phyloP scores from a whole-genome alignment of 2,888 invertebrate species.

The Melinopterus prodromus region DNA sequence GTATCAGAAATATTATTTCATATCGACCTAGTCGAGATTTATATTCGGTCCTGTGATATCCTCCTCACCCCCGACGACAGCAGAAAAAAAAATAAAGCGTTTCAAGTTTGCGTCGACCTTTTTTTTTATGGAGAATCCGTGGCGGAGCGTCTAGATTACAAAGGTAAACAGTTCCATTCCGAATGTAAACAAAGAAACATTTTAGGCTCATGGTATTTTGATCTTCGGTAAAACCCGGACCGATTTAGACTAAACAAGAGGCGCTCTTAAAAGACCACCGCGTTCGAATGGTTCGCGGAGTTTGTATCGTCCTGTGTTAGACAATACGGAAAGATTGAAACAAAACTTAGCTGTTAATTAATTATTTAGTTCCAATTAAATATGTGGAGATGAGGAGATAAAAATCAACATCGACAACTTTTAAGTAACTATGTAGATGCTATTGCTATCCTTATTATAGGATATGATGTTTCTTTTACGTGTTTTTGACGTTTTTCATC shows the following conservation, averaged over 20 bases:
- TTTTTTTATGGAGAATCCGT: neutral
- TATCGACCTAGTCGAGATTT: neutral
- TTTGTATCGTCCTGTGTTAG: no score
- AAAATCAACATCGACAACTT: no score
- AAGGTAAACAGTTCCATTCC: neutral
- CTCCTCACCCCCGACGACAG: neutral
- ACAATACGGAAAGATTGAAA: no score
- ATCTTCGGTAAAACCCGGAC: slow-evolving; percentile 18
- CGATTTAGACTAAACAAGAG: slow-evolving; percentile 10
- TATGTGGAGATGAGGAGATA: no score
- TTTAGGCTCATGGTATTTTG: neutral
- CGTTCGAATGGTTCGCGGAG: neutral
- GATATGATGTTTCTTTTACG: no score
- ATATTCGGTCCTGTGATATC: neutral
- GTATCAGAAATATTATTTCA: neutral
- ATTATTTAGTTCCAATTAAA: no score
- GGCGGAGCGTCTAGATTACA: neutral
- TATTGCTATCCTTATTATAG: no score
- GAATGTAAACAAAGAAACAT: neutral
- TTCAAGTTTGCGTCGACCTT: neutral
- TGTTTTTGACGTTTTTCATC: no score
- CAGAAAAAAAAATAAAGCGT: neutral
- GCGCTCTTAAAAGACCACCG: neutral
- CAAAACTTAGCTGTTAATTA: no score
- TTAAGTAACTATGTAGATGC: no score